A percentile compares a stretch with the other conserved stretches of the same genome.
These are phyloP conservation scores for Pangasius djambal DNA, from an alignment of 2,797 vertebrate species.

Conservation along the genomic window DNA sequence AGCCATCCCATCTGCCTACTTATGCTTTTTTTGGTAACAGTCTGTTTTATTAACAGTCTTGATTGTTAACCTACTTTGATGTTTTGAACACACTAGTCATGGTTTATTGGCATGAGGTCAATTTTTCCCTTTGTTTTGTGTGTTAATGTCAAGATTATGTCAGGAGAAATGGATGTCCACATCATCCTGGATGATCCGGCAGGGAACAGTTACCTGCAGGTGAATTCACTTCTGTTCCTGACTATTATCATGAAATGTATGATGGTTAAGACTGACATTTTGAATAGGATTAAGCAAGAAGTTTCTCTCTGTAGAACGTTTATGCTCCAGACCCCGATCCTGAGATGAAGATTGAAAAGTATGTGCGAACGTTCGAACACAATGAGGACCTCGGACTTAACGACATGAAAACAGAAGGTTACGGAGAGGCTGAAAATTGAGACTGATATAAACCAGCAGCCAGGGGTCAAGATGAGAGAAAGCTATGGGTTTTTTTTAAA, in stretches of 20 bases:
- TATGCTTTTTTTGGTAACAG: background rate
- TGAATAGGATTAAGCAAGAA: background rate
- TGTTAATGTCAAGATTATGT: constrained; percentile 69
- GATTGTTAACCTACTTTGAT: too few relatives aligned
- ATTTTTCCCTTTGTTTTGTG: background rate
- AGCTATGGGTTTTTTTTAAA: background rate
- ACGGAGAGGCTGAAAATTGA: constrained; percentile 62
- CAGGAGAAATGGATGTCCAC: constrained; percentile 75
- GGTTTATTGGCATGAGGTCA: background rate
- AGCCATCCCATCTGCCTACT: background rate
- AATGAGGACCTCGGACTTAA: constrained; percentile 95
- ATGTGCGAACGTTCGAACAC: constrained; percentile 85
- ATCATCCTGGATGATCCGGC: constrained; percentile 89
- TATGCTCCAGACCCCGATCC: constrained; percentile 93
- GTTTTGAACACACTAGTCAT: too few relatives aligned
- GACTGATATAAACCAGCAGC: background rate
- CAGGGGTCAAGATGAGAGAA: background rate
- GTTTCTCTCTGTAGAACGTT: constrained; percentile 76
- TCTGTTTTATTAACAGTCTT: background rate
- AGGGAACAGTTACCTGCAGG: constrained; percentile 97
- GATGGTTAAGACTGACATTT: background rate
- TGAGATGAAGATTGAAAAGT: constrained; percentile 83
- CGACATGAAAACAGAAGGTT: constrained; percentile 92
- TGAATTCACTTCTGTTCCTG: constrained; percentile 47
- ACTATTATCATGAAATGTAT: background rate